Conservation (phyloP, 2,113 vertebrate species). For the Podarcis muralis region DNA sequence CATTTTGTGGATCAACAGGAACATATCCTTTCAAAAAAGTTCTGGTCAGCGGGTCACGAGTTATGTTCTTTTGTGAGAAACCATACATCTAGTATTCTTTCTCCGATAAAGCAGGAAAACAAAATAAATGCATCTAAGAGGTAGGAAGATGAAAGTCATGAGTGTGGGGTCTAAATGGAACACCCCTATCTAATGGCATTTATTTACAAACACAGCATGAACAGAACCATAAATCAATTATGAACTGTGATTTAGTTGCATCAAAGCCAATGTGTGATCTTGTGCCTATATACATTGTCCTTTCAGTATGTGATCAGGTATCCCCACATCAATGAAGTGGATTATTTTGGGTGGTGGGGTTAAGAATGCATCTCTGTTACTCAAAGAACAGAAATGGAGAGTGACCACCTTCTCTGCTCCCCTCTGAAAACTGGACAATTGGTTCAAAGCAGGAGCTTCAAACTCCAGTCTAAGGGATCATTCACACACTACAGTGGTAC, state of each 20-base stretch:
- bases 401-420: background rate
- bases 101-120: slow-evolving; percentile 54
- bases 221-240: background rate
- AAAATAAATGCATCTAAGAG: background rate
- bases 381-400: background rate
- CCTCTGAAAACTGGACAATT: background rate
- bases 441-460: background rate
- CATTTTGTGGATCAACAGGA: background rate
- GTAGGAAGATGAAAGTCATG: background rate
- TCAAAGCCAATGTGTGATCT: background rate
- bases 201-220: background rate
- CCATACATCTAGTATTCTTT: slow-evolving; percentile 52
- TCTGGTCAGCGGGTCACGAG: background rate
- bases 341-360: background rate
- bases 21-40: background rate
- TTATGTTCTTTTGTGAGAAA: slow-evolving; percentile 18
- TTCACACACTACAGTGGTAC: no score
- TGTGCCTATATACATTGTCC: background rate
- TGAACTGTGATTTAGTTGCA: background rate
- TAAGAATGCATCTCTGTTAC: background rate
- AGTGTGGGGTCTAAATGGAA: background rate
- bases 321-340: background rate
- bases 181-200: background rate
- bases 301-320: background rate
- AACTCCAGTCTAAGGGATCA: background rate